Evolutionary conservation across 2,888 invertebrate species (phyloP).

Genomic region (Lordiphosa fenestrarum): DNA sequence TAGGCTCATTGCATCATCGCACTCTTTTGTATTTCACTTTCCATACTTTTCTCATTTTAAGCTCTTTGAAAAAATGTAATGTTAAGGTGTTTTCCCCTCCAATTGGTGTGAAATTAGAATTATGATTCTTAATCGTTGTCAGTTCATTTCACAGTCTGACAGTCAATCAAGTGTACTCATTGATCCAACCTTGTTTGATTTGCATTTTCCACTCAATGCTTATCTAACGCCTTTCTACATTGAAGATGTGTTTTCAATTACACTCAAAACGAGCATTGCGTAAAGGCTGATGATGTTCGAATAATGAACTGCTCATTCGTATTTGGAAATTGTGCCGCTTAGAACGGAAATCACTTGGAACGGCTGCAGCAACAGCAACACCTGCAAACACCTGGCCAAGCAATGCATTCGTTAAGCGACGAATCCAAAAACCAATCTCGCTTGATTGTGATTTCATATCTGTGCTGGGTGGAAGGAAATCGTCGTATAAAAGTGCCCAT

Average conservation of each 20-base stretch:
- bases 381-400: constrained; percentile 38
- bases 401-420: constrained; percentile 33
- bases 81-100: no score
- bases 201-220: not conserved
- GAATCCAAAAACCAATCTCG: constrained; percentile 1
- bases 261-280: constrained; percentile 60
- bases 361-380: constrained; percentile 31
- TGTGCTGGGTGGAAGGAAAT: not conserved
- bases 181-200: not conserved
- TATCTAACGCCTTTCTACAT: constrained; percentile 11
- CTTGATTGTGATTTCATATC: constrained; percentile 36
- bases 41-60: no score
- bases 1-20: no score
- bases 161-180: no score
- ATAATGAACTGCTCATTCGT: constrained; percentile 43
- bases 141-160: no score
- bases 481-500: no score
- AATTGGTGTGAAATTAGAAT: no score
- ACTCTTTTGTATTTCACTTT: no score
- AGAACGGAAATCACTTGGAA: constrained; percentile 58
- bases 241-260: constrained; percentile 41
- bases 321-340: constrained; percentile 42
- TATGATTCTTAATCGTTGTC: no score
- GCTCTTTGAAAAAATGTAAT: no score
- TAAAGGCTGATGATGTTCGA: constrained; percentile 24